Conservation (phyloP, 2,797 vertebrate genomes). For the Neosilurus hyrtlii region DNA sequence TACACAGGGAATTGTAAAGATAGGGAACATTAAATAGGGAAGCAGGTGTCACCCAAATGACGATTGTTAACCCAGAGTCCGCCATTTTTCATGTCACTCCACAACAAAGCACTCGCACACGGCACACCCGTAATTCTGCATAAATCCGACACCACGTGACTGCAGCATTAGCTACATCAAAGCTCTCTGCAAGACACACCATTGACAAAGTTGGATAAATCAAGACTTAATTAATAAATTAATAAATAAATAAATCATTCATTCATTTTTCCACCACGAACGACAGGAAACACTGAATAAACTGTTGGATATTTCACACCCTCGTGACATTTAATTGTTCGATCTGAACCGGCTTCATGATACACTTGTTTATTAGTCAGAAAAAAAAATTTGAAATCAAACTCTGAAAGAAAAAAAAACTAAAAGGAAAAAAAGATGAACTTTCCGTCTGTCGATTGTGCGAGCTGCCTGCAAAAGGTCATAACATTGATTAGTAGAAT, state of each 20-base stretch:
- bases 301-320: background rate
- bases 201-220: background rate
- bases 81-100: too few relatives aligned
- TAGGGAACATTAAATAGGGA: too few relatives aligned
- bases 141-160: too few relatives aligned
- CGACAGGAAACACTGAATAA: background rate
- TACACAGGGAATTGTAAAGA: too few relatives aligned
- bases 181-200: background rate
- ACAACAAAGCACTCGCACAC: too few relatives aligned
- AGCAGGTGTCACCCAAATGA: too few relatives aligned
- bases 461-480: background rate
- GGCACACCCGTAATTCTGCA: too few relatives aligned
- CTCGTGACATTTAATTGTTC: background rate
- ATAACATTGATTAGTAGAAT: slow-evolving; percentile 18
- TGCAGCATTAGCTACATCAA: background rate
- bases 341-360: background rate
- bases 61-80: too few relatives aligned
- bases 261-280: background rate
- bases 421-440: background rate
- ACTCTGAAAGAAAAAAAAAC: background rate
- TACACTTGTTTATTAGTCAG: background rate
- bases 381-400: slow-evolving; percentile 10
- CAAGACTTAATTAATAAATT: too few relatives aligned
- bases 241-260: background rate
- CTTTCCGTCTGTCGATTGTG: background rate